Evolutionary conservation across 2,888 invertebrate species (phyloP), one percentile per base, ranked within the genome.

Genomic region (Cancer borealis): DNA sequence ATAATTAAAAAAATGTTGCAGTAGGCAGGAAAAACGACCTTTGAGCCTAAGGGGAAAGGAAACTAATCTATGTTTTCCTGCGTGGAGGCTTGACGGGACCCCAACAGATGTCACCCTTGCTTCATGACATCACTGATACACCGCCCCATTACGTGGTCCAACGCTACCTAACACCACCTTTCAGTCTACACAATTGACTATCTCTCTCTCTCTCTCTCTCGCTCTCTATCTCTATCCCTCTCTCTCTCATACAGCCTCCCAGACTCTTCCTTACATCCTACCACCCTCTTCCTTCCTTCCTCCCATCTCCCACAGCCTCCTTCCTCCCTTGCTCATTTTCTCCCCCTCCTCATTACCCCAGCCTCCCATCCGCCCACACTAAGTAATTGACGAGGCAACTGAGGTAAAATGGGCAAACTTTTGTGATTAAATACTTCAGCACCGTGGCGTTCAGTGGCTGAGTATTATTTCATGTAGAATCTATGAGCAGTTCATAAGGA

Each of bases 321-420:
- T 79, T 30, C 1, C 30, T 3, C 30, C 79, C 26, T 6, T 3
- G 6, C 12, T 14, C 26, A 12, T 26, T 0, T 12, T 10, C 4
- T 3, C 79, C 79, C 30, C 79, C 12, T 10, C 30, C 12, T 10
- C 26, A 3, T 30, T 3, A 8, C 30, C 12, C 30, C 79, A 3
- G 30, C 79, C 12, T 14, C 79, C 79, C 26, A 10, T 21, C 21
- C 66, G 5, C 79, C 26, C 79, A 79, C 79, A 79, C 79, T 79
- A 79, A 79, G 79, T 79, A 79, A 79, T 79, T 79, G 79, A 79
- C 30, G 79, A 79, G 79, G 26, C 30, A 26, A 30, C 79, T 26
- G 79, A 79, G 79, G 79, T 30, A 79, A 79, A 79, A 79, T 79
- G 79, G 79, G 79, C 79, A 79, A 79, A 79, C 79, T 79, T 79